Base-by-base conservation (phyloP, 2,797 vertebrate genomes). In the Danio albolineatus region DNA sequence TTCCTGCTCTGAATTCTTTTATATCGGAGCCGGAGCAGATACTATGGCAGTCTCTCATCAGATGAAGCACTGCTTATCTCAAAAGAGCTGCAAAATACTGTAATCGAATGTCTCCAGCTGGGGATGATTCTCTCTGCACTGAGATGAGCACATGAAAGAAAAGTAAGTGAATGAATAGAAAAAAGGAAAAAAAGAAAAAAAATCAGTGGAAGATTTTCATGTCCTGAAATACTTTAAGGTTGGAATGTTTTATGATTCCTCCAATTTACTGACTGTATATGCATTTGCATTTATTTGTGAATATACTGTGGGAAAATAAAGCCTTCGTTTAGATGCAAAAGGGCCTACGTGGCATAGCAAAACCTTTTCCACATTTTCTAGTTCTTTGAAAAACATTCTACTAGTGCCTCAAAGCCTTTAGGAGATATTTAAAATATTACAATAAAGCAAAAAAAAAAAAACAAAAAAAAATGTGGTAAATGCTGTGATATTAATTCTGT, bases 31-130 rank as follows among this genome's bases (percentile, higher is more conserved):
- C 4, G 64, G 66, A 62, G 60, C 51, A 65, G 53, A 73, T 80
- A 59, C n/a, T 16, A 19, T 41, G 8, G 19, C 64, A 36, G 53
- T 67, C 73, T 81, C 53, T 81, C 38, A 79, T 81, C 81, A 73
- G 70, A 81, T 75, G 59, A 79, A 80, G 78, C 41, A n/a, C 71
- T 78, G 60, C 71, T 85, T 81, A 80, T 82, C 73, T 83, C 78
- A 61, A 81, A 82, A 77, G 69, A 82, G 80, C 77, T 65, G 67
- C 73, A 81, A 81, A 83, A 82, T 67, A 83, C 76, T 79, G 76
- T 56, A 81, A 83, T 82, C 70, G 54, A 75, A 66, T 61, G 67
- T 82, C 38, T 73, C 73, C 65, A 78, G 71, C 71, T 66, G 76
- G 64, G 67, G 64, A 73, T 56, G 49, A 76, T 69, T 84, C 73